Base-by-base conservation (phyloP, 2,113 vertebrate species). In the Vidua chalybeata region DNA sequence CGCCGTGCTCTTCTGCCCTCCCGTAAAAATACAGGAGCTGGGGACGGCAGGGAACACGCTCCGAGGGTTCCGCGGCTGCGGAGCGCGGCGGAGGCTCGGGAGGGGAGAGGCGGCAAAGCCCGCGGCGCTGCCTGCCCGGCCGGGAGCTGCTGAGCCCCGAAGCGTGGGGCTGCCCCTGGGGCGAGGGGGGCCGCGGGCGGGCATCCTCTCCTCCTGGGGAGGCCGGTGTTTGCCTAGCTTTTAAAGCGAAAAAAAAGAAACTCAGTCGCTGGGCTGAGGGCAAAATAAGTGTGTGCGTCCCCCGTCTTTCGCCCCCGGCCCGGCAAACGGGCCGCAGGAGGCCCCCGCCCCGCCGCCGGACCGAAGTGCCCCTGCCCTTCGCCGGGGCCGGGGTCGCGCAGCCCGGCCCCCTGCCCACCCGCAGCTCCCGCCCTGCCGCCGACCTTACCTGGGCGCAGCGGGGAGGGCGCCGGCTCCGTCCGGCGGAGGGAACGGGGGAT, bases 371-470 rank as follows among this genome's bases (percentile, higher is more conserved):
- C 45, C 15, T 64, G 63, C n/a, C 37, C n/a, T 49, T 12, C 23
- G 10, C 55, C 58, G 20, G 41, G 46, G 63, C 63, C 54, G 46
- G 84, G 74, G 74, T 62, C 84, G 48, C 64, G 17, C 74, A 33
- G 68, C 56, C 45, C 68, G 27, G 45, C 68, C 67, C 71, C 31
- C 43, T 20, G 37, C 61, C 81, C 56, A 2, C 56, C 64, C 43
- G 52, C 59, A 27, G 68, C 41, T 46, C 56, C 74, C 66, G 64
- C 74, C 64, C 64, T 9, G 74, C 74, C 56, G 62, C 83, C 35
- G 49, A 71, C 71, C 90, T 94, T 94, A 92, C 90, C 93, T 92
- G 76, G 48, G 76, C 64, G 17, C 90, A 48, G 71, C 59, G 68
- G 75, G 85, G 71, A 73, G 93, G 80, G 90, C 48, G 80, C 73